Evolutionary conservation across 2,888 invertebrate species (phyloP), one percentile per base, ranked within the genome.

Genomic region (Athalia cordata): DNA sequence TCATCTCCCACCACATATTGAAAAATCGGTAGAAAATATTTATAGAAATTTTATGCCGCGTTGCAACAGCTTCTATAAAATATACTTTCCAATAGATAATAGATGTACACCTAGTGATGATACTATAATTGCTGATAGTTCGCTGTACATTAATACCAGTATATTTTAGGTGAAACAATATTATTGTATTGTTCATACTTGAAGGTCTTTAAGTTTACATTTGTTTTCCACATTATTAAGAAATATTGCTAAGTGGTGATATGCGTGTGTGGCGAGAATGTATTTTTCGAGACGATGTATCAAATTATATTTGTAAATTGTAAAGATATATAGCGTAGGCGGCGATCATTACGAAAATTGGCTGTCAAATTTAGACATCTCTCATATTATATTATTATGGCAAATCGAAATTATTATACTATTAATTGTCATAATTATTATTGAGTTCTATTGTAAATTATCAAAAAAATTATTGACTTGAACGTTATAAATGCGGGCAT

Each of bases 271-370:
- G 82, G 81, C 84, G 83, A 83, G 84, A 87, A 86, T 89, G 88
- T 89, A 89, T 88, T 89, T 89, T 89, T 88, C 80, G 84, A 87
- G 82, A 85, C 78, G 82, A 84, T 85, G 85, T 87, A 87, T 87
- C 84, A 87, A 88, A 87, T 87, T 85, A 88, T 89, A 88, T 86
- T 88, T 89, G 88, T 89, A 89, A 88, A 89, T 87, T 89, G 85
- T 88, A 87, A 87, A 88, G 86, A 87, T 85, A 86, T 86, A 84
- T 11, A 50, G 45, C 11, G 45, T 52, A 74, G 59, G 50, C 50
- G 62, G 52, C n/a, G 47, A 64, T 3, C 9, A 52, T 52, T 75
- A 49, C n/a, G 7, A 43, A 74, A 62, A 62, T 75, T 52, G 75
- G 64, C 62, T 67, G 50, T 67, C 50, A 13, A 50, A 43, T 67